A percentile compares a stretch with the other conserved stretches of the same genome.
Conservation (phyloP, 2,888 invertebrate genomes). For the Crocallis elinguaria region DNA sequence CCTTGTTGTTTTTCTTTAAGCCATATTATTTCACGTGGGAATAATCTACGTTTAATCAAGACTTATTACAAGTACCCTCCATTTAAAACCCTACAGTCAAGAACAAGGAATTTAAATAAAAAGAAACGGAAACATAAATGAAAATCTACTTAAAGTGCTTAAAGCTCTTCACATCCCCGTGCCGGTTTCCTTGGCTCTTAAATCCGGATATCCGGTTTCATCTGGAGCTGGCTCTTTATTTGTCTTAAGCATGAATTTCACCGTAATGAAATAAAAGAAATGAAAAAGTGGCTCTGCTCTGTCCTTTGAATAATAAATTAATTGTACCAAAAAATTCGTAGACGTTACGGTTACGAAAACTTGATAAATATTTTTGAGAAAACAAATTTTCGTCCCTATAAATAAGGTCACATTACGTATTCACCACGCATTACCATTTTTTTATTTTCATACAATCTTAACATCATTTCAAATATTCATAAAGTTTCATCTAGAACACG, state of each 20-base stretch:
- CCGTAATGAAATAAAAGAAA: constrained; percentile 27
- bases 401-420: constrained; percentile 1
- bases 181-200: constrained; percentile 64
- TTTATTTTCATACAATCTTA: constrained; percentile 19
- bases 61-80: constrained; percentile 2
- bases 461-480: constrained; percentile 27
- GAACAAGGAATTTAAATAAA: constrained; percentile 35
- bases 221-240: constrained; percentile 54
- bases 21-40: neutral
- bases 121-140: constrained; percentile 46
- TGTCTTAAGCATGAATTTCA: constrained; percentile 54
- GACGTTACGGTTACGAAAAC: constrained; percentile 7
- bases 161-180: constrained; percentile 53
- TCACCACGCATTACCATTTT: constrained; percentile 1
- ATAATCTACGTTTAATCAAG: neutral
- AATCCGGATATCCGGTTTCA: constrained; percentile 68
- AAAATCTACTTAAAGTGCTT: constrained; percentile 58
- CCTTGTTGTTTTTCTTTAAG: neutral
- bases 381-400: neutral
- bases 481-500: constrained; percentile 21
- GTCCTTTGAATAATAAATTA: constrained; percentile 22
- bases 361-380: constrained; percentile 10
- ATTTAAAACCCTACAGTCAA: constrained; percentile 18
- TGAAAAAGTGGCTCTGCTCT: constrained; percentile 17
- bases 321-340: constrained; percentile 2